A percentile compares a stretch with the other conserved stretches of the same genome.
Conservation (phyloP, 1,140 invertebrate species). For the Coptotermes formosanus region DNA sequence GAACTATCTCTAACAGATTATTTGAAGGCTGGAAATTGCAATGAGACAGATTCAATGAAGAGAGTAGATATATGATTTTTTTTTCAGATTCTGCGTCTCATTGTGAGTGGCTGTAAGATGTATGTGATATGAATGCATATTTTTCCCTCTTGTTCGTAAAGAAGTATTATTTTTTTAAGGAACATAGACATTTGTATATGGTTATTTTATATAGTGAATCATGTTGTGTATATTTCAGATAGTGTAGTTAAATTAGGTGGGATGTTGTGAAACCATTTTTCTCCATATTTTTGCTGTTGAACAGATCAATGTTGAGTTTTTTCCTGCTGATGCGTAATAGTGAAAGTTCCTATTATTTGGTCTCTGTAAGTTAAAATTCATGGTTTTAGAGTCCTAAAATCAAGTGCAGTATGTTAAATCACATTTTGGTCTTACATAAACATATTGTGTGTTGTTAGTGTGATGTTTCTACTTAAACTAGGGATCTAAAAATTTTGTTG, state of each 20-base stretch:
- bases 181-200: background rate
- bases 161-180: conserved; percentile 1
- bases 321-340: background rate
- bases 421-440: background rate
- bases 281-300: background rate
- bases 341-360: background rate
- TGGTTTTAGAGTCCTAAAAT: background rate
- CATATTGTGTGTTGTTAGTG: background rate
- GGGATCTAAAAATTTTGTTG: background rate
- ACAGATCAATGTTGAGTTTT: background rate
- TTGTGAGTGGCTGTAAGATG: background rate
- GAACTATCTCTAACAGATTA: background rate
- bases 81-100: background rate
- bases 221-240: background rate
- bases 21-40: background rate
- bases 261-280: background rate
- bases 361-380: background rate
- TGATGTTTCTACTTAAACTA: background rate
- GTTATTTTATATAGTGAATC: background rate
- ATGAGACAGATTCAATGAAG: background rate
- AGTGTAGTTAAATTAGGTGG: background rate
- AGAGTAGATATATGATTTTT: background rate
- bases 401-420: background rate
- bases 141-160: background rate
- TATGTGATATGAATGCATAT: conserved; percentile 2